A percentile compares a stretch with the other conserved stretches of the same genome.
Evolutionary conservation across 2,797 vertebrate species (phyloP).

Genomic region (Enteromius thamalakanensis): DNA sequence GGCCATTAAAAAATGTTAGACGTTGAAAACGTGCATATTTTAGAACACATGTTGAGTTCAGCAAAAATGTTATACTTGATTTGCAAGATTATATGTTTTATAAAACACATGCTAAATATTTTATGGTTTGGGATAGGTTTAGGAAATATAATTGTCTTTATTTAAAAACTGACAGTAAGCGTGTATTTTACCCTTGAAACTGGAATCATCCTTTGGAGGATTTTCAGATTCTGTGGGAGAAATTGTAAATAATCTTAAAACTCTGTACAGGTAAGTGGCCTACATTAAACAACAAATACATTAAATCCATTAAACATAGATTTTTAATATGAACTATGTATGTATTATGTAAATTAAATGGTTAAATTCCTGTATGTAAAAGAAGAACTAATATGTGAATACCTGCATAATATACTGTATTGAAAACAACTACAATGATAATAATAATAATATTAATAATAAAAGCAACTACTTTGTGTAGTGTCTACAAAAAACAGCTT

Average conservation of each 20-base stretch:
- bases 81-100: neutral
- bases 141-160: neutral
- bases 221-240: constrained; percentile 23
- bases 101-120: neutral
- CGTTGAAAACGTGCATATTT: neutral
- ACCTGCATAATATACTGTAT: too few species aligned
- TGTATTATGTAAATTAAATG: neutral
- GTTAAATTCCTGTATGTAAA: neutral
- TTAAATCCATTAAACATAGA: neutral
- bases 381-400: too few species aligned
- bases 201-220: constrained; percentile 35
- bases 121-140: neutral
- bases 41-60: neutral
- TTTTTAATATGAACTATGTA: neutral
- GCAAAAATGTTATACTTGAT: neutral
- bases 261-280: neutral
- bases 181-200: constrained; percentile 22
- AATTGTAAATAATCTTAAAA: neutral
- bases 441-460: too few species aligned
- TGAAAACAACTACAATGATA: too few species aligned
- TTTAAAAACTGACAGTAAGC: neutral
- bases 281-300: neutral
- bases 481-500: neutral
- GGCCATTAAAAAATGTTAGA: neutral
- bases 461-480: too few species aligned